Conservation (phyloP, 2,113 vertebrate species). For the Trochalopteron elliotii region DNA sequence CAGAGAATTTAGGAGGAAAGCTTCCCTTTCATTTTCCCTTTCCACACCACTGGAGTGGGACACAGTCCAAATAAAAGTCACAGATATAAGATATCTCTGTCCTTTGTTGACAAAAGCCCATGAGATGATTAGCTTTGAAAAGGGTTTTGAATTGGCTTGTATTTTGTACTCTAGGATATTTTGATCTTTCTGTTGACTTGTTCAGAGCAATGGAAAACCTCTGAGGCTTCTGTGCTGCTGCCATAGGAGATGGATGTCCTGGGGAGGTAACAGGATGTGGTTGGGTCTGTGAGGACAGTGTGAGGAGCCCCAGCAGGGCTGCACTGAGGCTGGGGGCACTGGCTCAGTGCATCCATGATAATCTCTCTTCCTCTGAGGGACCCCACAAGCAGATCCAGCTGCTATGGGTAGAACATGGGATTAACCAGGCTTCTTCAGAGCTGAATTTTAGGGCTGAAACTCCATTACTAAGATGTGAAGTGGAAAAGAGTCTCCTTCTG, state of each 20-base stretch:
- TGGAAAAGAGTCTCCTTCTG: not conserved
- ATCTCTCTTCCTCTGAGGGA: not conserved
- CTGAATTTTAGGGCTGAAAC: not conserved
- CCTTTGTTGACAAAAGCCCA: not conserved
- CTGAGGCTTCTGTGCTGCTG: not conserved
- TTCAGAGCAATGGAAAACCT: not conserved
- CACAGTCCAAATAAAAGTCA: not conserved
- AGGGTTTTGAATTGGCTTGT: not conserved
- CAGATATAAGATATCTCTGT: not conserved
- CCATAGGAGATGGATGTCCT: not conserved
- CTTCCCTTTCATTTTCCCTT: not conserved
- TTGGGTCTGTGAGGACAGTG: not conserved
- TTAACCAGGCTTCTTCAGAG: not conserved
- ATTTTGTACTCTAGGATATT: not conserved
- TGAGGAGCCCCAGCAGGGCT: not conserved
- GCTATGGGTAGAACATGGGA: fast-evolving
- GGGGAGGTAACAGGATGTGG: not conserved
- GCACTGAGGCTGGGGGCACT: not conserved
- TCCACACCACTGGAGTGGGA: not conserved
- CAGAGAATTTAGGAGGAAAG: not conserved
- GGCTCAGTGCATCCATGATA: not conserved
- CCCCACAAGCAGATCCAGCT: not conserved
- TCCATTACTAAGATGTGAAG: not conserved
- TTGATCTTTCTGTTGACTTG: not conserved
- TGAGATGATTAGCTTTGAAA: not conserved